Evolutionary conservation across 2,888 invertebrate species (phyloP), one percentile per base, ranked within the genome.

Genomic region (Hirtodrosophila alboralis): DNA sequence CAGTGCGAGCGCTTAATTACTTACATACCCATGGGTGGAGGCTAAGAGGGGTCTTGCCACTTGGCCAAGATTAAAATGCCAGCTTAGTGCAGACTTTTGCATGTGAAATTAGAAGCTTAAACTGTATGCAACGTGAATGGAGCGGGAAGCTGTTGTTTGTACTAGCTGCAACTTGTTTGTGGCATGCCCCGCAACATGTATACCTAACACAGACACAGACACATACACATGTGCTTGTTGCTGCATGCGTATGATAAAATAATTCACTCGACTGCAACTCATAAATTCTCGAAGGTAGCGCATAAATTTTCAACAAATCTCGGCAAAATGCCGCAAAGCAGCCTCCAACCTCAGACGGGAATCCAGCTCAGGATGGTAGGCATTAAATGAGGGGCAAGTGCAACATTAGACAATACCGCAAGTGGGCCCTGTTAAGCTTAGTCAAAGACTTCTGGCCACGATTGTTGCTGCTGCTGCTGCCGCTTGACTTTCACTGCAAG

Each of bases 261-360:
- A 85, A 85, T 84, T 85, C 84, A 85, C 84, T 87, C 86, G 78
- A 78, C 81, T 84, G 86, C 81, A 79, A 84, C 76, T 85, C 84
- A 85, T 85, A 85, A 85, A 85, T 85, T 85, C 86, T 76, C 71
- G 65, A 78, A 87, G 84, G 84, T 76, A 74, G 84, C 71, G 87
- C 81, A 87, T 85, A 85, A 85, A 85, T 85, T 84, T 74, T 71
- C 86, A 51, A 76, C 81, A 81, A 81, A 81, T 81, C 81, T 81
- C 80, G 57, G 84, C 84, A 74, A 85, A 81, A 85, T 85, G 84
- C 81, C 84, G 81, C 81, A 81, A 83, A 67, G 80, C 75, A 84
- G 72, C 78, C 78, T 51, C 76, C 41, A 76, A 69, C 84, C 84
- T 80, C 74, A 76, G 73, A 47, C 57, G 38, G 38, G 41, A 38